Evolutionary conservation across 2,888 invertebrate species (phyloP), one percentile per base, ranked within the genome.

Genomic region (Clusia tigrina): DNA sequence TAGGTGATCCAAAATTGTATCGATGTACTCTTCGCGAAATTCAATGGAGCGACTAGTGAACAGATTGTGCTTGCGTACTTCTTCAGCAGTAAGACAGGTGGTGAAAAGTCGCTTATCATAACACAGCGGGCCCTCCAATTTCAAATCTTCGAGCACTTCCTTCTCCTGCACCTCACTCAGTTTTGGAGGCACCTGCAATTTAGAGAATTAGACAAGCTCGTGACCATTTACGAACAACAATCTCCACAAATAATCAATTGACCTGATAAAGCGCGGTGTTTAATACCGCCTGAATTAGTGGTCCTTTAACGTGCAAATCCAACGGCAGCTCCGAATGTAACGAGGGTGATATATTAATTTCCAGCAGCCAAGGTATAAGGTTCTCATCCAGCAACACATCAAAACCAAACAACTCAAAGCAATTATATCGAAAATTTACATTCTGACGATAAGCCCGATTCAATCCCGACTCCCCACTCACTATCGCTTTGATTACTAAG

Each of bases 381-480:
- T 92, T 89, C 76, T 94, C 92, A 81, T 98, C 98, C 62, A 98
- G 86, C 57, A 98, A 85, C 10, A 99, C 93, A 83, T 98, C 98
- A 65, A 97, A 91, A 0, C 97, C 98, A 80, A 98, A 98, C 56
- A 99, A 85, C 81, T 99, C 98, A 79, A 95, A 97, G 74, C 95
- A 94, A 79, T 92, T 93, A 81, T 96, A 97, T 53, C 91, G 86
- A 57, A 90, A 92, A 0, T 89, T 88, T 23, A 92, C 87, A 79
- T 94, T 92, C 51, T 90, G 88, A 63, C 89, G 88, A 23, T 91
- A 90, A 66, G 93, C 85, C 2, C 89, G 87, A 63, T 89, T 89
- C 59, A 95, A 91, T 48, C 91, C 88, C 1, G 90, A 88, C 80
- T 95, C 95, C 0, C 92, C 94, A 1, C 94, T 90, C 61, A 99